Percentiles rank a stretch among this genome's conserved stretches.
Evolutionary conservation across 1,140 invertebrate genomes (phyloP).

Genomic region (Berghia stephanieae): DNA sequence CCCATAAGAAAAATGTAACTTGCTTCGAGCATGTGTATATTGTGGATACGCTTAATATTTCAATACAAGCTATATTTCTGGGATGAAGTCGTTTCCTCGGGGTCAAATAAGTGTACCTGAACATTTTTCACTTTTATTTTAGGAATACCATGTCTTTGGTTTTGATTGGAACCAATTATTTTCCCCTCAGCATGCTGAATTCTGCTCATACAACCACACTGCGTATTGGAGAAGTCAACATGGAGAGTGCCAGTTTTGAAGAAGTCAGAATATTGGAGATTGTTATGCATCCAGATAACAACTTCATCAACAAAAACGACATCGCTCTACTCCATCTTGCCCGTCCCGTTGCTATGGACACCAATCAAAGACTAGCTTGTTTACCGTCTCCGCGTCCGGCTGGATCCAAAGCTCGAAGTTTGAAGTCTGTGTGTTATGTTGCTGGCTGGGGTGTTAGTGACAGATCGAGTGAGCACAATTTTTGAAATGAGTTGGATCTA

Average conservation of each 20-base stretch:
- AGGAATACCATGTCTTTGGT: no score
- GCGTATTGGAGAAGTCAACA: conserved; percentile 39
- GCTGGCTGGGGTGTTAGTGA: conserved; percentile 51
- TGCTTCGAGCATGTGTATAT: no score
- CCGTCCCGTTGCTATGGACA: conserved; percentile 31
- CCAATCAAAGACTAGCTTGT: conserved; percentile 40
- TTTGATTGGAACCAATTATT: no score
- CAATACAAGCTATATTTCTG: not conserved
- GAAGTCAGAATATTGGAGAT: no score
- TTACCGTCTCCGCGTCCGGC: conserved; percentile 27
- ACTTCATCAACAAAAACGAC: conserved; percentile 51
- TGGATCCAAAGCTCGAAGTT: conserved; percentile 24
- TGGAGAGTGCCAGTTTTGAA: no score
- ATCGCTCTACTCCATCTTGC: conserved; percentile 50
- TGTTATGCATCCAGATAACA: conserved; percentile 44
- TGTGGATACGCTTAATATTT: no score
- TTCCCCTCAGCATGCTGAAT: conserved; percentile 35
- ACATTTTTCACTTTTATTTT: no score
- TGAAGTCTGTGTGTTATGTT: conserved; percentile 43
- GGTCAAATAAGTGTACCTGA: no score
- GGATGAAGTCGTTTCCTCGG: no score
- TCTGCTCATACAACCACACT: conserved; percentile 44
- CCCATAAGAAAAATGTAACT: no score
- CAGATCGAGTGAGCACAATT: conserved; percentile 40
- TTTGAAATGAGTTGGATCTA: conserved; percentile 32